phyloP scores from a whole-genome alignment of 2,888 invertebrate genomes.

The Mimachlamys varia region DNA sequence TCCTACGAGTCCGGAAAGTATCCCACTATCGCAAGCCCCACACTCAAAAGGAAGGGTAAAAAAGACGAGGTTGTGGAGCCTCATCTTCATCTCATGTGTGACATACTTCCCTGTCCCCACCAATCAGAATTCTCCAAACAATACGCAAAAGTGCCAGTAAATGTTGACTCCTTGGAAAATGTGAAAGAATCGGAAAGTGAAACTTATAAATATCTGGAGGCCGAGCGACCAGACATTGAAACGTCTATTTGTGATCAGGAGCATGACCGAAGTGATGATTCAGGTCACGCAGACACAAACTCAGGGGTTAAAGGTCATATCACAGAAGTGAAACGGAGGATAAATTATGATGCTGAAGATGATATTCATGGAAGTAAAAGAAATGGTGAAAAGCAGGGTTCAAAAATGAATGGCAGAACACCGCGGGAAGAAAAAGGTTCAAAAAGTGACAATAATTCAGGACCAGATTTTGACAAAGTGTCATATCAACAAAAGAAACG shows the following conservation, averaged over 20 bases:
- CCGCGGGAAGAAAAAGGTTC: conserved; percentile 32
- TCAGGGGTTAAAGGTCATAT: conserved; percentile 43
- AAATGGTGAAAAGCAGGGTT: background rate
- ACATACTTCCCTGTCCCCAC: conserved; percentile 68
- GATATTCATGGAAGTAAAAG: conserved; percentile 13
- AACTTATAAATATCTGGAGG: conserved; percentile 66
- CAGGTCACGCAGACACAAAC: background rate
- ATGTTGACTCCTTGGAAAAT: conserved; percentile 39
- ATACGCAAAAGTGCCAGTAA: background rate
- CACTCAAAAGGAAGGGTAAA: conserved; percentile 50
- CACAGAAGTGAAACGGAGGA: conserved; percentile 28
- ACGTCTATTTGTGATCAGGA: conserved; percentile 24
- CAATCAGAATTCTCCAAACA: conserved; percentile 29
- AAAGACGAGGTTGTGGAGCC: conserved; percentile 60
- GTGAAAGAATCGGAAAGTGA: conserved; percentile 39
- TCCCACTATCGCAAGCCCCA: conserved; percentile 63
- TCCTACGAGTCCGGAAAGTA: background rate
- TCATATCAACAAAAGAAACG: background rate
- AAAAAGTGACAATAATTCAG: background rate
- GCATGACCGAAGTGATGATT: background rate
- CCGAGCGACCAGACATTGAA: conserved; percentile 69
- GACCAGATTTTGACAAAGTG: conserved; percentile 5
- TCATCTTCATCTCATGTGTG: conserved; percentile 71
- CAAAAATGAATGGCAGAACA: conserved; percentile 21
- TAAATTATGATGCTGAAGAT: conserved; percentile 36